Evolutionary conservation across 2,113 vertebrate species (phyloP).

Genomic region (Mandrillus leucophaeus): DNA sequence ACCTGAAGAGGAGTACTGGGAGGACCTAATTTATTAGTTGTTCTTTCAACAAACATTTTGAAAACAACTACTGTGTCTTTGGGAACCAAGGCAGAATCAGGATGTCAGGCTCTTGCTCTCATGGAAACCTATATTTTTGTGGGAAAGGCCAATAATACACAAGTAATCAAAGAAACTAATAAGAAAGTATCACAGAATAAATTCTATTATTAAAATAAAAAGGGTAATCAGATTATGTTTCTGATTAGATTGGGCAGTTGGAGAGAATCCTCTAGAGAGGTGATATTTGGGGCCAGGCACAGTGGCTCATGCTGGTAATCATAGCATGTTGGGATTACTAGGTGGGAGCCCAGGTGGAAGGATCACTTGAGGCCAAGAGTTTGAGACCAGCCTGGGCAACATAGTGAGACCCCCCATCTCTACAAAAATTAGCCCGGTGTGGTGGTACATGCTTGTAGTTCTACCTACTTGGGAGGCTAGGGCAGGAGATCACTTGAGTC

Average conservation of each 20-base stretch:
- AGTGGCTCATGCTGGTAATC: no score
- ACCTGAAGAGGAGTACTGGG: background rate
- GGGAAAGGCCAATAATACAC: background rate
- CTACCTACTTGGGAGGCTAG: no score
- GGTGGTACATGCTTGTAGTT: no score
- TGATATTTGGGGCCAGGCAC: no score
- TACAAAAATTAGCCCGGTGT: no score
- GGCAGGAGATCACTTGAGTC: no score
- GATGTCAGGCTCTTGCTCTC: background rate
- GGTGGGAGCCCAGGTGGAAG: no score
- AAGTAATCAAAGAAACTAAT: background rate
- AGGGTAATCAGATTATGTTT: background rate
- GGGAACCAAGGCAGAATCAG: background rate
- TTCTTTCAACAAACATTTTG: conserved; percentile 2
- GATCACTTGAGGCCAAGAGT: no score
- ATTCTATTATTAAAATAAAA: background rate
- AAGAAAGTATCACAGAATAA: background rate
- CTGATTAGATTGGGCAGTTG: background rate
- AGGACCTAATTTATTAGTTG: background rate
- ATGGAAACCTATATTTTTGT: background rate
- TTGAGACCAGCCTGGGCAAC: no score
- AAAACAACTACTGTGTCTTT: background rate
- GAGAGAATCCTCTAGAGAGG: background rate
- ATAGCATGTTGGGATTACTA: no score
- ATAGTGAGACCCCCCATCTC: no score